Base-by-base conservation (phyloP, 2,113 vertebrate genomes). In the Lucifuga dentata region DNA sequence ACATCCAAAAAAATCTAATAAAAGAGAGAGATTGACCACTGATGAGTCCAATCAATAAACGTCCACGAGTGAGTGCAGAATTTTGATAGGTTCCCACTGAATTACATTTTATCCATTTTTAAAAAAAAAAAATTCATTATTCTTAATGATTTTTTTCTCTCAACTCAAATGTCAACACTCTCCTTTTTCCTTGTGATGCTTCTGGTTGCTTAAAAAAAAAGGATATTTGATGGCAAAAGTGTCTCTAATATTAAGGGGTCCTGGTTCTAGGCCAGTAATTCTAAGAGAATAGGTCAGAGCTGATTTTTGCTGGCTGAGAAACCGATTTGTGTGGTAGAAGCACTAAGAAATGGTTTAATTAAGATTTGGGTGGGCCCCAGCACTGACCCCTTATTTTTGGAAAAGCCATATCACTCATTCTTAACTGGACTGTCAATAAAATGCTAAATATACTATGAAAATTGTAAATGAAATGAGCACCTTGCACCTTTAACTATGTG, bases 231-330 rank as follows among this genome's bases (percentile, higher is more conserved):
- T 29, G 26, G 26, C 26, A 29, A 29, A 29, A 29, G 7, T 29
- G 7, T 29, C n/a, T 8, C 17, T 33, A 29, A 20, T 17, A 38
- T 66, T 13, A 23, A 19, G 15, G 29, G 33, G 43, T 52, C 7
- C 20, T 19, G 20, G 23, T 64, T 55, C 41, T 24, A 29, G 8
- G 51, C 23, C 44, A 55, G 20, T 19, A 19, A 29, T 61, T 76
- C 53, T 11, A 44, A 58, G 32, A 45, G 19, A 19, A 67, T 36
- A 20, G 20, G 46, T 23, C n/a, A 45, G 67, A 65, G 36, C 15
- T 21, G 49, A 64, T 83, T 55, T 52, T 7, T 17, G 2, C 45
- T 61, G 43, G 49, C 59, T 38, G 17, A 21, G 21, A 49, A 50
- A 13, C 43, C 24, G 5, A 36, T 58, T 29, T 8, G n/a, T 46